Base-by-base conservation (phyloP, 2,888 invertebrate genomes). In the Drosophila macrospina region DNA sequence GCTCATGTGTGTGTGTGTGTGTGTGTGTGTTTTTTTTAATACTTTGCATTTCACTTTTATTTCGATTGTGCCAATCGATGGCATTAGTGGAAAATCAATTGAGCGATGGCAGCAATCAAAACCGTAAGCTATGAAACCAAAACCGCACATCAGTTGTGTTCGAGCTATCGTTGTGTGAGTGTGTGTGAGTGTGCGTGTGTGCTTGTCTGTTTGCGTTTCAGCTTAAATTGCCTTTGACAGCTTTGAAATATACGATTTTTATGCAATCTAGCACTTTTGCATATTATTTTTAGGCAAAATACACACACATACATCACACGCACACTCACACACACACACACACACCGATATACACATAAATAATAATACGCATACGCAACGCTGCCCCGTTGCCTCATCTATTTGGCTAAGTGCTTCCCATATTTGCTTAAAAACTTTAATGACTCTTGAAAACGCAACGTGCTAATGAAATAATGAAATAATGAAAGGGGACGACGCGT, bases 91-190 rank as follows among this genome's bases (percentile, higher is more conserved):
- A 77, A 88, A 84, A 85, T 88, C 88, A 86, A 84, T 84, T 84
- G 83, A 84, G 86, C 88, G 83, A 86, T 88, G 88, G 69, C 83
- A 86, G 84, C 86, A 84, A 86, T 84, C 88, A 83, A 87, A 84
- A 80, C 74, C 86, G 75, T 82, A 86, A 83, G 83, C 88, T 86
- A 86, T 73, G 83, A 86, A 82, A 84, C 80, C 88, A 79, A 82
- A 84, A 84, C 88, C 84, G 78, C 74, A 86, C 77, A 74, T 88
- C 78, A 78, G 72, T 78, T 78, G 62, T 78, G 62, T 63, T 62
- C 56, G 63, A 34, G 55, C 39, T 10, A 28, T 57, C 13, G 44
- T 39, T 54, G 47, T 37, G 60, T 28, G 64, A 57, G 56, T 30
- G 15, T 37, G 34, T 28, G 41, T 26, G 15, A 8, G 28, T 13